Evolutionary conservation across 2,888 invertebrate species (phyloP).

Genomic region (Charanyca ferruginea): DNA sequence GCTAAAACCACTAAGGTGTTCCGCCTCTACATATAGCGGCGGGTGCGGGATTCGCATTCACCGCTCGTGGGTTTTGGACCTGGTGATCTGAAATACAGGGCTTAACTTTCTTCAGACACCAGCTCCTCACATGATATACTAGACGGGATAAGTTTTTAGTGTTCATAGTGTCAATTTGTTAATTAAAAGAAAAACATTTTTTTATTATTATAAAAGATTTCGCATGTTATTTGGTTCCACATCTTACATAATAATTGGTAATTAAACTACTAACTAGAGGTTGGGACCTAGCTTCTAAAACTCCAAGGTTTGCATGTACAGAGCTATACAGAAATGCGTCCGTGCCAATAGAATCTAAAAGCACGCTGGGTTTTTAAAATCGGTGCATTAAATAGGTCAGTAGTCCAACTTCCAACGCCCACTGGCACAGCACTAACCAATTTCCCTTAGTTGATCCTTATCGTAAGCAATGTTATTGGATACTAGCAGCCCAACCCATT

Average conservation of each 20-base stretch:
- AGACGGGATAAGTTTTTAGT: no score
- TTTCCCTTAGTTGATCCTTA: constrained; percentile 59
- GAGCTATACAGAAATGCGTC: constrained; percentile 3
- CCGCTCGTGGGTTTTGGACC: no score
- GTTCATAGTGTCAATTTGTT: no score
- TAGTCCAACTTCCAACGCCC: constrained; percentile 33
- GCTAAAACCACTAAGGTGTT: no score
- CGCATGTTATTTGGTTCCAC: no score
- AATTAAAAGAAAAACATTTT: no score
- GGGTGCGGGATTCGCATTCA: no score
- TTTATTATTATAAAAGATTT: no score
- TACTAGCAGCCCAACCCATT: constrained; percentile 7
- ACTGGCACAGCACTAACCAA: constrained; percentile 45
- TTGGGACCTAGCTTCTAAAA: constrained; percentile 1
- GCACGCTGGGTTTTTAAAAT: constrained; percentile 31
- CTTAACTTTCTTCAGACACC: no score
- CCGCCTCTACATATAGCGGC: no score
- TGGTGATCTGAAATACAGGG: no score
- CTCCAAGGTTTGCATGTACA: background rate
- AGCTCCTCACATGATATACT: no score
- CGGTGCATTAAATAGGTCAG: constrained; percentile 48
- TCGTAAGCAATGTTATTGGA: constrained; percentile 36
- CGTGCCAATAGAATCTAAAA: constrained; percentile 45
- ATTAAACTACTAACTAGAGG: background rate
- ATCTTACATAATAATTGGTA: background rate